Base-by-base conservation (phyloP, 1,140 invertebrate genomes). In the Anastrepha obliqua region DNA sequence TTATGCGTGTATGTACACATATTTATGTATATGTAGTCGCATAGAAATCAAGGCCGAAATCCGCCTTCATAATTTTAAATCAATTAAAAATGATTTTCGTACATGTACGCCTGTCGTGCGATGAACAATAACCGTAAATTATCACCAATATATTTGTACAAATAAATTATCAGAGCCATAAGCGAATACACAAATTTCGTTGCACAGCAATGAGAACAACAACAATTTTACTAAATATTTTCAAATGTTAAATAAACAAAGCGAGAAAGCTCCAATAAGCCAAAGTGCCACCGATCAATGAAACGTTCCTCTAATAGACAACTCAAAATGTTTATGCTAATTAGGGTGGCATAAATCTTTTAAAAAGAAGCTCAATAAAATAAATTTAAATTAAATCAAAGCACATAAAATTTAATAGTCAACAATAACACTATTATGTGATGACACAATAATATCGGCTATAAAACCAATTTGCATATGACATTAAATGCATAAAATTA, bases 331-430 rank as follows among this genome's bases (percentile, higher is more conserved):
- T 81, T 81, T 81, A 81, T 81, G 74, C 47, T 17, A 81, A 81
- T 81, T 55, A 55, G 74, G 7, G 47, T 55, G n/a, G 17, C 47
- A 55, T 55, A 81, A 81, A 81, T 81, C 74, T 81, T 51, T n/a
- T 13, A 81, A 81, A 55, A 81, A 81, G 74, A 81, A 81, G 74
- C 74, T 20, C 74, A 81, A 81, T 81, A 81, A 81, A 81, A 81
- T 81, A 81, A 81, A 81, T 81, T 81, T 81, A 55, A 55, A 55
- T 81, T 81, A 55, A 81, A 81, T 55, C 74, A 81, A 81, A 51
- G 11, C 74, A 55, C 74, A 81, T 81, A 81, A 81, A 81, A 81
- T 81, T 55, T 81, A 81, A 81, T 81, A 55, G 74, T 81, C 74
- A 55, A 81, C 44, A 20, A 51, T 81, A 81, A 81, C 47, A 55